Base-by-base conservation (phyloP, 1,140 invertebrate genomes). In the Drosophila athabasca region DNA sequence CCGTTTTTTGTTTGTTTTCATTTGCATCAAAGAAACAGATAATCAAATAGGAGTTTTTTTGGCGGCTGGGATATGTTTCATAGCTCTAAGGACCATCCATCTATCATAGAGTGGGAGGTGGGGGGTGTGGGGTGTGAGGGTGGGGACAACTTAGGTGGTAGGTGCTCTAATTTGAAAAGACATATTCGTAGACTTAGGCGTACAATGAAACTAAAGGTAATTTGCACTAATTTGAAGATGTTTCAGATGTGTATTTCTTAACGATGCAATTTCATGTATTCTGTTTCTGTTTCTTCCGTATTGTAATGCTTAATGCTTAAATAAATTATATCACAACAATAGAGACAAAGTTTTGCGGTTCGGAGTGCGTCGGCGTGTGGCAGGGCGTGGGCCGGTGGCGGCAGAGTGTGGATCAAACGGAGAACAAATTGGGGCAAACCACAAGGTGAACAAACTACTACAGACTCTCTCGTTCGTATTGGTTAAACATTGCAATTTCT, bases 251-350 rank as follows among this genome's bases (percentile, higher is more conserved):
- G 62, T 76, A 49, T 69, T 80, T 80, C 51, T 79, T 76, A 60
- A 57, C 48, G 58, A 69, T 76, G 45, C 60, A 64, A 70, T 35
- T 57, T 69, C 15, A 22, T 49, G 17, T 53, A 51, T 48, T 61
- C 11, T 13, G 35, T 62, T 51, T 58, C 55, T 69, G 64, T 66
- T 61, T 45, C 50, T 43, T 73, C 53, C 57, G 41, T 73, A 50
- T 62, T 35, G 52, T 55, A 62, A 51, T 65, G 53, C 83, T 76
- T 83, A 87, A 64, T 62, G 53, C 35, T 39, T 88, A 79, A 88
- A 83, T 87, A 88, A 87, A 76, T 88, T 88, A 87, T 87, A 87
- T 87, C 83, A 87, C 83, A 87, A 87, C 79, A 79, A 83, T 87
- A 83, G 79, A 87, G 79, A 87, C 78, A 87, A 87, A 76, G 43